Conservation (phyloP, 2,888 invertebrate species). For the Plebejus argus region DNA sequence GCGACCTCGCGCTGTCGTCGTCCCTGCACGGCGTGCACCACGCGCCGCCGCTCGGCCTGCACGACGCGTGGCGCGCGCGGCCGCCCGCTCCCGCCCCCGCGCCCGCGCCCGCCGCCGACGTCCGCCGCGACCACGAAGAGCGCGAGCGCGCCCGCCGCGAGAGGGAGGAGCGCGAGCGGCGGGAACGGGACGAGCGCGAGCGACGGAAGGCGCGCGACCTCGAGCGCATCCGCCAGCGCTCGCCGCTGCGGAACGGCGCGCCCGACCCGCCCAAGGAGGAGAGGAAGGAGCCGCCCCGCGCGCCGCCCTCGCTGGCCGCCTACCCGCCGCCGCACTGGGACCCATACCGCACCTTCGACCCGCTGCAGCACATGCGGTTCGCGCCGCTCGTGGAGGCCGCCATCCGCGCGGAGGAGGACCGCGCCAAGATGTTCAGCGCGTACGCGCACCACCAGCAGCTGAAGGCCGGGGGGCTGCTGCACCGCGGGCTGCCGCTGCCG, state of each 20-base stretch:
- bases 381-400: constrained; percentile 90
- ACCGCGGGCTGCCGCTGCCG: constrained; percentile 73
- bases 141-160: constrained; percentile 79
- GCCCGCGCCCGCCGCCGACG: constrained; percentile 53
- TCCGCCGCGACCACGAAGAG: constrained; percentile 71
- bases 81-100: constrained; percentile 53
- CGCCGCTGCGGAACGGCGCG: constrained; percentile 87
- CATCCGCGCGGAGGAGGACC: constrained; percentile 88
- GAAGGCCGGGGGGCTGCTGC: constrained; percentile 72
- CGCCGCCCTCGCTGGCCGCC: constrained; percentile 73
- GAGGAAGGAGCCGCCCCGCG: constrained; percentile 77
- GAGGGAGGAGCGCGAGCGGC: constrained; percentile 83
- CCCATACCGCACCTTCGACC: constrained; percentile 87
- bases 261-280: constrained; percentile 70
- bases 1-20: constrained; percentile 80
- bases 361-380: constrained; percentile 85
- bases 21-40: constrained; percentile 72
- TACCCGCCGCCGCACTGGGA: constrained; percentile 83
- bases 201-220: constrained; percentile 81
- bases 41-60: constrained; percentile 64
- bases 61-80: constrained; percentile 68
- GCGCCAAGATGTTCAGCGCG: constrained; percentile 87
- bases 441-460: constrained; percentile 83
- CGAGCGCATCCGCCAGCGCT: constrained; percentile 84
- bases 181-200: constrained; percentile 79